These are phyloP conservation scores for Pavo muticus DNA, from an alignment of 2,113 vertebrate genomes.

Conservation along the genomic window DNA sequence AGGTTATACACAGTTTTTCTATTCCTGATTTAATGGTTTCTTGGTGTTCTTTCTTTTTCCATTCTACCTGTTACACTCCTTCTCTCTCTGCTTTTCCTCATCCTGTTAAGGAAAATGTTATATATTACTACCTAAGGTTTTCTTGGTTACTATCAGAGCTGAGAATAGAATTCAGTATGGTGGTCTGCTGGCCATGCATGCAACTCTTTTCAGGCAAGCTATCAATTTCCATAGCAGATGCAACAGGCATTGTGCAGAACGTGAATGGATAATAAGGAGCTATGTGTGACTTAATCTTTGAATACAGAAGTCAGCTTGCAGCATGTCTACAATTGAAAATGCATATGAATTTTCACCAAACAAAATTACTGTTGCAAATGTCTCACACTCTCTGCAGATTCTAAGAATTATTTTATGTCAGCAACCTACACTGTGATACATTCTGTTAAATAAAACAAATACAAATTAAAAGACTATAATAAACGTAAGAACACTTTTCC, in stretches of 20 bases:
- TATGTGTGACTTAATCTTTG: not conserved
- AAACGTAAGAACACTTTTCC: not conserved
- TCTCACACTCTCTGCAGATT: not conserved
- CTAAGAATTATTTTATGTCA: not conserved
- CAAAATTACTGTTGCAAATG: not conserved
- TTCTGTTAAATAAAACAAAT: not conserved
- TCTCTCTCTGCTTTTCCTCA: not conserved
- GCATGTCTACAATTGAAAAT: not conserved
- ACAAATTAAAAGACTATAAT: not conserved
- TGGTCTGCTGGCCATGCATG: not conserved
- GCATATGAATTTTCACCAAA: not conserved
- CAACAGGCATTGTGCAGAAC: not conserved
- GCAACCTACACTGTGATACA: fast-evolving
- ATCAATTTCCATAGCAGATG: not conserved
- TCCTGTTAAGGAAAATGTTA: not conserved
- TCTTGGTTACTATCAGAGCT: not conserved
- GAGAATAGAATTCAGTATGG: not conserved
- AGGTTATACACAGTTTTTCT: not conserved
- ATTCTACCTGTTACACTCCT: fast-evolving
- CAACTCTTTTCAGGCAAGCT: not conserved
- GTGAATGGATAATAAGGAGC: not conserved
- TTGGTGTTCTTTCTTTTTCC: not conserved
- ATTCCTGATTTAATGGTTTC: not conserved
- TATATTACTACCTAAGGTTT: not conserved
- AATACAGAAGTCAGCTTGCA: not conserved